Base-by-base conservation (phyloP, 2,888 invertebrate genomes). In the Coelinius sp. region DNA sequence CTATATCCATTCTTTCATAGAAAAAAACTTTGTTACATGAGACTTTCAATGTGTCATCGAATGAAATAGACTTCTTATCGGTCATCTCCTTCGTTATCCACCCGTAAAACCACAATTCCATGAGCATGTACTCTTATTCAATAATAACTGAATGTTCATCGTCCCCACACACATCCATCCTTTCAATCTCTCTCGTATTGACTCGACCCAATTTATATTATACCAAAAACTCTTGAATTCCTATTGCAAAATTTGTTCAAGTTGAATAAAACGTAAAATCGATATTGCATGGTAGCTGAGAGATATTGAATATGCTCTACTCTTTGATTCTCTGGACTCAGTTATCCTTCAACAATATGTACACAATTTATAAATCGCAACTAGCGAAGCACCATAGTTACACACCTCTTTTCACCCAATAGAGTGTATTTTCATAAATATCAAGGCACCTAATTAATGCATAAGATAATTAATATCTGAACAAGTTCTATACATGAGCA, bases 391-490 rank as follows among this genome's bases (percentile, higher is more conserved):
- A 31, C 12, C 41, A 41, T n/a, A 41, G 17, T 49, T 20, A 14
- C n/a, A n/a, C n/a, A n/a, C 6, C 8, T 49, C 1, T 10, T 17
- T 8, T 49, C 46, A 10, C 7, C 46, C 46, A 49, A 6, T 5
- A 49, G 1, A 49, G 1, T n/a, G n/a, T 20, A 20, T 49, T 20
- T 6, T 6, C 10, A 49, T 49, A 8, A 49, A 49, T 49, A 49
- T 49, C 20, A 49, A 49, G 46, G 46, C 46, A 49, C 46, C 46
- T 49, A 17, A 49, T 49, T 49, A 49, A 49, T 49, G 20, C 20
- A 20, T 49, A 49, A 20, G 20, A 20, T 20, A 49, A 49, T 49
- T 20, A 49, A 49, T 1, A 20, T 20, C 6, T 49, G 46, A 49
- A 49, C 46, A 49, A 20, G 20, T 49, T 49, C 17, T 49, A 49